A percentile compares a stretch with the other conserved stretches of the same genome.
These are phyloP conservation scores for Watsonalla cultraria DNA, from an alignment of 2,888 invertebrate species.

Conservation along the genomic window DNA sequence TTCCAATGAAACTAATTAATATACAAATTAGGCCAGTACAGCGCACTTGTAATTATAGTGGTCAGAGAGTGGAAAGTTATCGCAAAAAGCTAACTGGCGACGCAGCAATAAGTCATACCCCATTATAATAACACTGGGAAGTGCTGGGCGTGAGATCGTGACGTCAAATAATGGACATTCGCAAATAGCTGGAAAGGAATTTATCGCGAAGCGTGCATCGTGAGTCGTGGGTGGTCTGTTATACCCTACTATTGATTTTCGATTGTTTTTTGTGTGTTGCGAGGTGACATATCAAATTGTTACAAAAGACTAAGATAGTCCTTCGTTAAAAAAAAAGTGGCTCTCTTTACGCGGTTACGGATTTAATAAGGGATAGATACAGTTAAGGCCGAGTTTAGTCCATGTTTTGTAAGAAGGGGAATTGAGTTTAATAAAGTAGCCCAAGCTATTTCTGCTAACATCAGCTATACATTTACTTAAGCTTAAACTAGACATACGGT, in stretches of 20 bases:
- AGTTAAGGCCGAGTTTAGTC: neutral
- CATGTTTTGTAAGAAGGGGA: too few relatives aligned
- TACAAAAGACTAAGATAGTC: too few relatives aligned
- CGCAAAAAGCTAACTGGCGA: slow-evolving; percentile 10
- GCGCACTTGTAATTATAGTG: neutral
- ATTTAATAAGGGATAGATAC: neutral
- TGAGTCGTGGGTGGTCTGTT: slow-evolving; percentile 40
- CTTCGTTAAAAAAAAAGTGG: too few relatives aligned
- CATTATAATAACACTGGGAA: slow-evolving; percentile 4
- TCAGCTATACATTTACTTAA: neutral
- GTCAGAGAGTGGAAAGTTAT: neutral
- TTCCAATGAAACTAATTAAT: too few relatives aligned
- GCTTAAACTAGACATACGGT: too few relatives aligned
- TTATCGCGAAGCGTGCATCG: slow-evolving; percentile 54
- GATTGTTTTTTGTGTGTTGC: slow-evolving; percentile 3
- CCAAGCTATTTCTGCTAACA: neutral
- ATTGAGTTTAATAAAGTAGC: neutral
- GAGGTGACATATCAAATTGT: too few relatives aligned
- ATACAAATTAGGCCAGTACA: too few relatives aligned
- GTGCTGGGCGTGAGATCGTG: slow-evolving; percentile 34
- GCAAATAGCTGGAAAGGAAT: slow-evolving; percentile 41
- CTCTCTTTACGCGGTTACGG: neutral
- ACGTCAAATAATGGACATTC: slow-evolving; percentile 46
- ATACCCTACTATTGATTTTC: slow-evolving; percentile 19
- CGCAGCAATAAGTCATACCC: slow-evolving; percentile 29